Conservation (phyloP, 2,113 vertebrate species). For the Istiophorus platypterus region DNA sequence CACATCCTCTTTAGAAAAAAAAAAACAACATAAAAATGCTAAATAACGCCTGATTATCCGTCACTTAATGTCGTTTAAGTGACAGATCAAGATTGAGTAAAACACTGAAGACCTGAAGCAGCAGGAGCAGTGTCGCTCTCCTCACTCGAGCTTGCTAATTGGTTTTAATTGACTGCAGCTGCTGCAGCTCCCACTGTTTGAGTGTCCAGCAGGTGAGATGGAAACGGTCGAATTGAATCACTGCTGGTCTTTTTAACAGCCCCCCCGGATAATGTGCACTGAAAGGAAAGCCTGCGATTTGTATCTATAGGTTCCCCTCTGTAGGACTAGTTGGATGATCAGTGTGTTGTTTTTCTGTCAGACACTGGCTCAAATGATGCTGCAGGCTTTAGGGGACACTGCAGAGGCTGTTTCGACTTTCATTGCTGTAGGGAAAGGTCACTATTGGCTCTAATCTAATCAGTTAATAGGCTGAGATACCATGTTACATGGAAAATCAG, state of each 20-base stretch:
- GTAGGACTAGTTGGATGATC: no score
- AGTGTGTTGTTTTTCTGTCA: no score
- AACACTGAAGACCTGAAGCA: background rate
- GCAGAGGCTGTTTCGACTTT: no score
- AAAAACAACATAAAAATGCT: background rate
- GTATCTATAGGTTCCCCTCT: no score
- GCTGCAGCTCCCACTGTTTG: slow-evolving; percentile 20
- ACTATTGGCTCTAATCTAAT: no score
- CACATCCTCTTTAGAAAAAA: background rate
- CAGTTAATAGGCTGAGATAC: no score
- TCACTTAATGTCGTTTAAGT: background rate
- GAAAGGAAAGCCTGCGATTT: no score
- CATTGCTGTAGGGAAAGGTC: no score
- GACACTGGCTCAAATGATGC: no score
- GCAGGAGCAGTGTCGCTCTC: slow-evolving; percentile 13
- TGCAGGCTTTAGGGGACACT: no score
- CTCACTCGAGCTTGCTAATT: slow-evolving; percentile 45
- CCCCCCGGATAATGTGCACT: background rate
- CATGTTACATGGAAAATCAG: no score
- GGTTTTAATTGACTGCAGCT: slow-evolving; percentile 53
- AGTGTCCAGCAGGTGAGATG: slow-evolving; percentile 32
- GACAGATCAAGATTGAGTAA: background rate
- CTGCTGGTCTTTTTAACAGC: background rate
- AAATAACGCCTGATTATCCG: background rate
- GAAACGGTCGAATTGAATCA: background rate